Base-by-base conservation (phyloP, 2,888 invertebrate genomes). In the Opisthograptis luteolata region DNA sequence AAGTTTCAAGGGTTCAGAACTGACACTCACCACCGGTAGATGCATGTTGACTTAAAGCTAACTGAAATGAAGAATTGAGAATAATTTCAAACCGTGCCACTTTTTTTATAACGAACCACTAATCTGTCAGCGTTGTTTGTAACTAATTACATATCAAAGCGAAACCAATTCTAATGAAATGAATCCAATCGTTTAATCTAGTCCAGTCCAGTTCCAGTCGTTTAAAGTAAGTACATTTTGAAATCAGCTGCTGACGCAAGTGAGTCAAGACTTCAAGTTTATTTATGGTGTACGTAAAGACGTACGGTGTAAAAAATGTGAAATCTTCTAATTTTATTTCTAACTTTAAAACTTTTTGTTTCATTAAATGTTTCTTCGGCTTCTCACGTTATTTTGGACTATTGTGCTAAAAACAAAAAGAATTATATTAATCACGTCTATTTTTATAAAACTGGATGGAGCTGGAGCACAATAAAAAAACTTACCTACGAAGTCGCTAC, bases 321-420 rank as follows among this genome's bases (percentile, higher is more conserved):
- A 3, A 5, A 5, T 17, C 17, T 17, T 2, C 17, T 17, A 17
- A 17, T 3, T 17, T 17, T 17, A 17, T 17, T 17, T 17, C 17
- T 20, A 6, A 2, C 20, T n/a, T 25, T 10, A n/a, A n/a, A n/a
- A n/a, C n/a, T 25, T 25, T 25, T 10, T 10, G 25, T 25, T 32
- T 30, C n/a, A 6, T 1, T 2, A 32, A 32, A 28, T 2, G 13
- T 28, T 28, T 28, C 12, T 3, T 13, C 13, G 28, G 28, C 13
- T 28, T 28, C 13, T 13, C 4, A 28, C 6, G 14, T 28, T 13
- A 13, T 8, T 14, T 10, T 9, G 10, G 13, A 28, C 37, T 24
- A 34, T 35, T 35, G 43, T 35, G 31, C 12, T 8, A n/a, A 35
- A 35, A 24, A 35, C 24, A 22, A 13, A 3, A 3, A 8, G 24